phyloP scores from a whole-genome alignment of 1,140 invertebrate genomes.

The Calephelis nemesis region DNA sequence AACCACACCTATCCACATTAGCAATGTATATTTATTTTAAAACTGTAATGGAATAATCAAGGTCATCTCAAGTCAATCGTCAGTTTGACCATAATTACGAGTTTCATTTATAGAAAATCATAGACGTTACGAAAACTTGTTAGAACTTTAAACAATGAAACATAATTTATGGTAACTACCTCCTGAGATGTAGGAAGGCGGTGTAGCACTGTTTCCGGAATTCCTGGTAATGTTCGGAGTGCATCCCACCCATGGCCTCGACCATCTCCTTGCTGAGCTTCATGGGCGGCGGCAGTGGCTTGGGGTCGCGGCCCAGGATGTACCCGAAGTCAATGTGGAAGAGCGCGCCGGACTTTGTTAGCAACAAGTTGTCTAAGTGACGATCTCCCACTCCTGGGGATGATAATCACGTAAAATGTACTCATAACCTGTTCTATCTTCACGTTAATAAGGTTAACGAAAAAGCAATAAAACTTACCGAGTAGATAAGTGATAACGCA shows the following conservation, averaged over 20 bases:
- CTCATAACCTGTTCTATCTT: too few species aligned
- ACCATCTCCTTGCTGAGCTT: constrained; percentile 99
- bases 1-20: neutral
- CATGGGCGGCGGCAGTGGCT: constrained; percentile 98
- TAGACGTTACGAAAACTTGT: too few species aligned
- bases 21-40: too few species aligned
- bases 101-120: too few species aligned
- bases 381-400: constrained; percentile 94
- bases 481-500: constrained; percentile 99
- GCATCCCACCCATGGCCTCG: constrained; percentile 98
- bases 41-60: too few species aligned
- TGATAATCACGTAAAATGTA: too few species aligned
- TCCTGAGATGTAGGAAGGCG: constrained; percentile 95
- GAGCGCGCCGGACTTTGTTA: constrained; percentile 93
- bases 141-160: too few species aligned
- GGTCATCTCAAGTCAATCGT: too few species aligned
- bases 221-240: constrained; percentile 95
- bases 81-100: too few species aligned
- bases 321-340: constrained; percentile 99
- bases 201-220: constrained; percentile 98
- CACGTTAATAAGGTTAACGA: too few species aligned
- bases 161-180: constrained; percentile 64
- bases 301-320: constrained; percentile 98
- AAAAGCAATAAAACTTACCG: constrained; percentile 52
- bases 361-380: constrained; percentile 97